These are phyloP conservation scores for Amphiura filiformis DNA, from an alignment of 35 echinoderm and acorn worm species.

Conservation along the genomic window DNA sequence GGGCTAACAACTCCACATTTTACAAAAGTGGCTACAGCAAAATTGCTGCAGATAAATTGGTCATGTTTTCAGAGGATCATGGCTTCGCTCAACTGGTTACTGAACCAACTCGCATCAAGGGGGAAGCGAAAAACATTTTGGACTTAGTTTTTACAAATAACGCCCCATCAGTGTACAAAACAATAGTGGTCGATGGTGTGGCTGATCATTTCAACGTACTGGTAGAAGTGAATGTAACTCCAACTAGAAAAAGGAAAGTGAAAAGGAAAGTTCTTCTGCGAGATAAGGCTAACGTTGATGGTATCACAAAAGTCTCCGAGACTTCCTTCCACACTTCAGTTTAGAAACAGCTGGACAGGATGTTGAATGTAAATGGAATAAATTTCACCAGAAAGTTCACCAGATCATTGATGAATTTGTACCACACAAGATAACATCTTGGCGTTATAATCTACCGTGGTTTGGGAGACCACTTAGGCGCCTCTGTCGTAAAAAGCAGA, in stretches of 20 bases:
- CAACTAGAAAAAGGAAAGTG: too few relatives aligned
- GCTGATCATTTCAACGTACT: too few relatives aligned
- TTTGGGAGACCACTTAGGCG: constrained; percentile 1
- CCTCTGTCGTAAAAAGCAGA: constrained; percentile 10
- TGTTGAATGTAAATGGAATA: constrained; percentile 18
- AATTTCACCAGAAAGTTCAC: neutral
- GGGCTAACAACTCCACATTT: neutral
- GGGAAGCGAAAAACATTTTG: too few relatives aligned
- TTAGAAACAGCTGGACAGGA: neutral
- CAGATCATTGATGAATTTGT: constrained; percentile 28
- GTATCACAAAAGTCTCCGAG: neutral
- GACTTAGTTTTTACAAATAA: too few relatives aligned
- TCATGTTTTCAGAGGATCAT: constrained; percentile 1
- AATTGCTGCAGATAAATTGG: neutral
- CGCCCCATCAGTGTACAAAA: too few relatives aligned
- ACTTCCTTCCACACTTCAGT: neutral
- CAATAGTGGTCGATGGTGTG: too few relatives aligned
- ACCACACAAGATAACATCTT: constrained; percentile 1
- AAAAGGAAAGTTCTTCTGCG: too few relatives aligned
- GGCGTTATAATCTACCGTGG: constrained; percentile 26
- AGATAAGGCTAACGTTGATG: neutral
- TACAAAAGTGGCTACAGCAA: constrained; percentile 12
- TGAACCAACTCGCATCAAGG: too few relatives aligned
- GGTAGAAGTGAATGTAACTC: too few relatives aligned
- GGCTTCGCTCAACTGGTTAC: neutral